Evolutionary conservation across 2,797 vertebrate species (phyloP).

Genomic region (Catharus ustulatus): DNA sequence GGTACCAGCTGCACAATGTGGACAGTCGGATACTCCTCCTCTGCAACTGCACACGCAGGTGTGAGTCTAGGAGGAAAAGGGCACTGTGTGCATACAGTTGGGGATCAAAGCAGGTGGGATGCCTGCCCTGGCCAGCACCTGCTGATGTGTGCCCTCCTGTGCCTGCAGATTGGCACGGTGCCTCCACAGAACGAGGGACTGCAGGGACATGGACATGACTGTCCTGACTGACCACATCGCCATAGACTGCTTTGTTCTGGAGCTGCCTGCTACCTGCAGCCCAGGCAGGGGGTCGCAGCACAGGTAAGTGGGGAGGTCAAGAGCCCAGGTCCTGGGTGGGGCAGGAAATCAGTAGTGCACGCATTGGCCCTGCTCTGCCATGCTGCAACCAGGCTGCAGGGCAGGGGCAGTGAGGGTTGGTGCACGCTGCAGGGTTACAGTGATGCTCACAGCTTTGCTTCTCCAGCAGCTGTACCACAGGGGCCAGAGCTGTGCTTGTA

Average conservation of each 20-base stretch:
- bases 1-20: slow-evolving; percentile 77
- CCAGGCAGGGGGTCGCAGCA: neutral
- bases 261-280: slow-evolving; percentile 57
- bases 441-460: neutral
- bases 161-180: slow-evolving; percentile 75
- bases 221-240: slow-evolving; percentile 73
- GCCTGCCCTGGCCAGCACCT: neutral
- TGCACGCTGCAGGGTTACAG: neutral
- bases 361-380: accelerated
- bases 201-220: slow-evolving; percentile 34
- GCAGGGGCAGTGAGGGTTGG: neutral
- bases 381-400: neutral
- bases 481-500: slow-evolving; percentile 29
- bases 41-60: slow-evolving; percentile 86
- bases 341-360: neutral
- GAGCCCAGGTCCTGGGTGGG: accelerated
- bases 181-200: slow-evolving; percentile 49
- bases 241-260: slow-evolving; percentile 79
- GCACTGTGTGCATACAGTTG: neutral
- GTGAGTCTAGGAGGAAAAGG: neutral
- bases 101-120: neutral
- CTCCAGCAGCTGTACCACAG: slow-evolving; percentile 37
- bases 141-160: neutral
- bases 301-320: neutral
- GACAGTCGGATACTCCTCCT: slow-evolving; percentile 79